These are phyloP conservation scores for Hipposideros larvatus DNA, from an alignment of 2,797 vertebrate genomes.

Conservation along the genomic window DNA sequence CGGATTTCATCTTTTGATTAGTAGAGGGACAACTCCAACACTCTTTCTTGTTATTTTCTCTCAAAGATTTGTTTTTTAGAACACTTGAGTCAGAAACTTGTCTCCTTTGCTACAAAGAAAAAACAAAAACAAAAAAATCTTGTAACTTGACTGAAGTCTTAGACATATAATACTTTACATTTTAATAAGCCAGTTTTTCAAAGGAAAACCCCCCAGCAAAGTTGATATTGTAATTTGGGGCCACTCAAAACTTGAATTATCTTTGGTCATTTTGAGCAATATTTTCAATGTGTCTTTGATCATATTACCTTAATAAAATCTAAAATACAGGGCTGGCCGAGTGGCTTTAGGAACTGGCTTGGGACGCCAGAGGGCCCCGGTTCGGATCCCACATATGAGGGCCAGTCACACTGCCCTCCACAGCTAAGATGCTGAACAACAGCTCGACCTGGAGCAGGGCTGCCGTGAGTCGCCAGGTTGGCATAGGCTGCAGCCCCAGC, in stretches of 20 bases:
- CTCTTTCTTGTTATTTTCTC: slow-evolving; percentile 84
- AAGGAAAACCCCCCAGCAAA: slow-evolving; percentile 11
- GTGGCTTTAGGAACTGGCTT: no score
- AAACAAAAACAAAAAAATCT: slow-evolving; percentile 46
- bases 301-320: slow-evolving; percentile 21
- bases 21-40: slow-evolving; percentile 82
- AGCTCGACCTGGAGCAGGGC: no score
- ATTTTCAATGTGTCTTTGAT: neutral
- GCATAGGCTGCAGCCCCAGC: no score
- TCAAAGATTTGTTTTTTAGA: slow-evolving; percentile 87
- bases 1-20: slow-evolving; percentile 96
- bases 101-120: slow-evolving; percentile 91
- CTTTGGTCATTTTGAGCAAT: slow-evolving; percentile 46
- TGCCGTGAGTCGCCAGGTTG: no score
- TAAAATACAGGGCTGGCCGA: neutral
- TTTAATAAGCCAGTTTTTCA: slow-evolving; percentile 59
- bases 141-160: slow-evolving; percentile 70
- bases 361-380: no score
- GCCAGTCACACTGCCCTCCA: no score
- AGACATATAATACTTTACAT: slow-evolving; percentile 17
- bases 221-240: slow-evolving; percentile 33
- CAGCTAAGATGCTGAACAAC: no score
- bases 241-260: slow-evolving; percentile 19
- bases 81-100: slow-evolving; percentile 88
- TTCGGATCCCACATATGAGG: no score